A percentile compares a stretch with the other conserved stretches of the same genome.
Evolutionary conservation across 2,888 invertebrate species (phyloP).

Genomic region (Isoperla grammatica): DNA sequence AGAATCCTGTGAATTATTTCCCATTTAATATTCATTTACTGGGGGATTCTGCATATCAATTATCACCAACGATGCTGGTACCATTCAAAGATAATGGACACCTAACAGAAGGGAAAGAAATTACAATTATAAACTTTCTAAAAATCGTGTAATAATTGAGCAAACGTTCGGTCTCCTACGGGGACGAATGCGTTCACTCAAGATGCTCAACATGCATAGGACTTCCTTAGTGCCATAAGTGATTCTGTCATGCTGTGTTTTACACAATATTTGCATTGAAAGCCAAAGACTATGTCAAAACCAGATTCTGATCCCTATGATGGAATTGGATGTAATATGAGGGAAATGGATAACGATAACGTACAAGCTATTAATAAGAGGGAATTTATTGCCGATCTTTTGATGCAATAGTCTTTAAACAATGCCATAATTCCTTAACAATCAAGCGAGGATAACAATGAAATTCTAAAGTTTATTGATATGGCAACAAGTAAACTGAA

Average conservation of each 20-base stretch:
- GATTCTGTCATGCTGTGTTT: conserved; percentile 29
- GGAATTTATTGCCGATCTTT: too few species aligned
- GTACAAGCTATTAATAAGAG: too few species aligned
- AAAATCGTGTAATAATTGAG: conserved; percentile 27
- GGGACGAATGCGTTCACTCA: conserved; percentile 30
- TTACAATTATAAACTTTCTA: conserved; percentile 29
- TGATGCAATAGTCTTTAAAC: too few species aligned
- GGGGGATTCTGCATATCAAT: too few species aligned
- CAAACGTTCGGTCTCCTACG: conserved; percentile 31
- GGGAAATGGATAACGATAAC: too few species aligned
- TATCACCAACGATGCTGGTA: conserved; percentile 10
- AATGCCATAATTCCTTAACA: too few species aligned
- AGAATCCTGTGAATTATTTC: too few species aligned
- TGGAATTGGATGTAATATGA: too few species aligned
- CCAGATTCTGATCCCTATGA: conserved; percentile 7
- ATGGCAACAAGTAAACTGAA: too few species aligned
- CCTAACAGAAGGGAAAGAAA: conserved; percentile 19
- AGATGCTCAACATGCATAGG: conserved; percentile 28
- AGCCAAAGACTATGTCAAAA: conserved; percentile 21
- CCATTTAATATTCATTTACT: too few species aligned
- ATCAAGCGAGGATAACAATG: too few species aligned
- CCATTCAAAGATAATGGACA: conserved; percentile 23
- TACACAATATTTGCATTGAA: conserved; percentile 31
- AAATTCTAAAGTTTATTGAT: too few species aligned
- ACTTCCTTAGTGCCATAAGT: conserved; percentile 24